These are phyloP conservation scores for Drosophila parabipectinata DNA, from an alignment of 1,140 invertebrate species.

Conservation along the genomic window DNA sequence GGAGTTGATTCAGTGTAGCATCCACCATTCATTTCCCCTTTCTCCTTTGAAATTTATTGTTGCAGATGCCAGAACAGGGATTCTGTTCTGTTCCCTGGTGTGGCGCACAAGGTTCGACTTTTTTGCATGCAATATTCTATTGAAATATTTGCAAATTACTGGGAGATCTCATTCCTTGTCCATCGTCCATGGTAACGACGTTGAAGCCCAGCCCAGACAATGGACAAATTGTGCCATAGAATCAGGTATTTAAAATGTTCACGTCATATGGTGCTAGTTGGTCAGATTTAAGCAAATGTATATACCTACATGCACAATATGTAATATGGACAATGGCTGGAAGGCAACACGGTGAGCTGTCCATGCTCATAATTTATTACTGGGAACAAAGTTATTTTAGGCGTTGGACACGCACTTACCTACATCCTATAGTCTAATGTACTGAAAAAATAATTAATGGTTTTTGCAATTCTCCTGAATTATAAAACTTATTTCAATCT, in stretches of 20 bases:
- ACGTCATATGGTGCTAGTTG: conserved; percentile 43
- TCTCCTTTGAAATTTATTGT: conserved; percentile 67
- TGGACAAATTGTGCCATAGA: conserved; percentile 59
- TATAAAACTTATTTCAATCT: background rate
- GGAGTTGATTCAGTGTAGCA: conserved; percentile 17
- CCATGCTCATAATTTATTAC: conserved; percentile 73
- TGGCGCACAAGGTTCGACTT: conserved; percentile 65
- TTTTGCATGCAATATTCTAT: conserved; percentile 67
- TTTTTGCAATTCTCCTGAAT: background rate
- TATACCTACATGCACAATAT: background rate
- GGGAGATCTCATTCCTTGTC: conserved; percentile 18
- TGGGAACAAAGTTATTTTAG: conserved; percentile 68
- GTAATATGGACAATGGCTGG: conserved; percentile 21
- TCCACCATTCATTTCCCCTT: conserved; percentile 60
- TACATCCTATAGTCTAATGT: conserved; percentile 2
- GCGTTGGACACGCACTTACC: conserved; percentile 45
- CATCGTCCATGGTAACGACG: conserved; percentile 28
- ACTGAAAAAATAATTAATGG: background rate
- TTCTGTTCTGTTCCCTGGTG: conserved; percentile 31
- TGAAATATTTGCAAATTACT: conserved; percentile 83
- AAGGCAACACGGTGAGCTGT: conserved; percentile 47
- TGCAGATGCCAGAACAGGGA: conserved; percentile 43
- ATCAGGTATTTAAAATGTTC: conserved; percentile 75
- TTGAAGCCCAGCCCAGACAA: conserved; percentile 56
- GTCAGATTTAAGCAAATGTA: conserved; percentile 43